phyloP scores from a whole-genome alignment of 2,888 invertebrate species.

The Pycnomerus fuliginosus region DNA sequence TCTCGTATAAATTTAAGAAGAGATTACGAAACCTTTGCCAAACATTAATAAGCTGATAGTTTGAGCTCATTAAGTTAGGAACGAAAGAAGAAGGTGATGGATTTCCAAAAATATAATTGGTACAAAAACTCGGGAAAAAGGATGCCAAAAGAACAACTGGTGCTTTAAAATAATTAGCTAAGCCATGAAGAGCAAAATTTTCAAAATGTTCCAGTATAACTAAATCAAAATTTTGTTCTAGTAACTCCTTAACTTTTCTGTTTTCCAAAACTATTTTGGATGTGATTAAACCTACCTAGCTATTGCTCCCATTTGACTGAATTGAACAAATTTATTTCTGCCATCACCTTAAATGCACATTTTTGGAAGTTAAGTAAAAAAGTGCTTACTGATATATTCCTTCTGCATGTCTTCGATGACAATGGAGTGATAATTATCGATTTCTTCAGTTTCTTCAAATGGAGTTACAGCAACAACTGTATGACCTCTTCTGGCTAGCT shows the following conservation, averaged over 20 bases:
- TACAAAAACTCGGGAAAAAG: constrained; percentile 25
- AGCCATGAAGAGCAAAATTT: constrained; percentile 52
- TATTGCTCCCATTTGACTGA: too few species aligned
- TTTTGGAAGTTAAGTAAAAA: constrained; percentile 13
- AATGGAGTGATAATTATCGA: too few species aligned
- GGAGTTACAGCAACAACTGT: too few species aligned
- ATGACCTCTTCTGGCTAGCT: too few species aligned
- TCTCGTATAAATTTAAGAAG: constrained; percentile 35
- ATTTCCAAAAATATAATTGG: constrained; percentile 34
- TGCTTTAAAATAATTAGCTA: constrained; percentile 40
- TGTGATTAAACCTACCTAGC: too few species aligned
- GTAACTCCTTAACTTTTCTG: constrained; percentile 45
- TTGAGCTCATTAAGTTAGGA: constrained; percentile 18
- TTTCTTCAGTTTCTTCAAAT: too few species aligned
- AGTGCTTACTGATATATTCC: too few species aligned
- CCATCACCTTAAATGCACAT: too few species aligned
- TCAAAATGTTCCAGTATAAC: constrained; percentile 52
- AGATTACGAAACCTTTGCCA: constrained; percentile 56
- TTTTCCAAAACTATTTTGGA: constrained; percentile 43
- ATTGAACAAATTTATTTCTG: constrained; percentile 17
- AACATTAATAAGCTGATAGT: constrained; percentile 51
- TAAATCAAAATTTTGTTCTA: constrained; percentile 42
- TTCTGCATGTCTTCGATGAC: too few species aligned
- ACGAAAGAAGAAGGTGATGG: constrained; percentile 31
- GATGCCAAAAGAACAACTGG: constrained; percentile 33